These are phyloP conservation scores for Hirtodrosophila cameraria DNA, from an alignment of 2,888 invertebrate genomes.

Conservation along the genomic window DNA sequence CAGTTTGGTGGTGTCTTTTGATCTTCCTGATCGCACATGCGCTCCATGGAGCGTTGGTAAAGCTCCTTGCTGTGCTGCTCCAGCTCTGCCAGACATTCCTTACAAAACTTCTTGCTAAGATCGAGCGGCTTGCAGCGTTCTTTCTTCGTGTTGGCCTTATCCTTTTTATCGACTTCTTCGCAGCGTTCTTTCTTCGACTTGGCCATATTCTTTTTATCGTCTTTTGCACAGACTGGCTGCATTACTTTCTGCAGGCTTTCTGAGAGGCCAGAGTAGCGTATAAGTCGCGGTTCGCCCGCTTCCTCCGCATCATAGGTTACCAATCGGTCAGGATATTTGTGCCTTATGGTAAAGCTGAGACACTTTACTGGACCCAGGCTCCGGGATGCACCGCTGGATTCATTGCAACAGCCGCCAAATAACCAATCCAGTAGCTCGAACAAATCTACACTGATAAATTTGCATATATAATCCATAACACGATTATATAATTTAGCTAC, in stretches of 20 bases:
- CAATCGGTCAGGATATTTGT: slow-evolving; percentile 55
- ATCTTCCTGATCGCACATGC: background rate
- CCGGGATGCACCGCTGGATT: too few species aligned
- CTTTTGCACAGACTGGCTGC: background rate
- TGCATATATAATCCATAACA: slow-evolving; percentile 35
- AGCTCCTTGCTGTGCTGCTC: slow-evolving; percentile 36
- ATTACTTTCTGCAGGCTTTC: background rate
- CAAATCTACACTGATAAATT: slow-evolving; percentile 34
- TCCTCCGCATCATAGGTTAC: slow-evolving; percentile 60
- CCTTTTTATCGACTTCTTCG: background rate
- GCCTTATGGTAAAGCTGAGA: slow-evolving; percentile 40
- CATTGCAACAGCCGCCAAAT: background rate
- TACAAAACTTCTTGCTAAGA: background rate
- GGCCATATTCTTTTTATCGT: background rate
- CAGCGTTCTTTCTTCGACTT: background rate
- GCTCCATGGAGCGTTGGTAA: slow-evolving; percentile 3
- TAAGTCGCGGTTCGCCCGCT: slow-evolving; percentile 43
- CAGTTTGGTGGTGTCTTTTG: slow-evolving; percentile 17
- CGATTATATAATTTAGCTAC: slow-evolving; percentile 17
- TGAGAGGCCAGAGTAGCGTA: slow-evolving; percentile 43
- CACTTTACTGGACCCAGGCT: background rate
- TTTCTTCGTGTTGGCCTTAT: background rate
- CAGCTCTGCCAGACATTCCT: background rate
- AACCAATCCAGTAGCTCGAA: background rate
- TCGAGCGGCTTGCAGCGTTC: background rate